Base-by-base conservation (phyloP, 2,797 vertebrate genomes). In the Protonibea diacanthus region DNA sequence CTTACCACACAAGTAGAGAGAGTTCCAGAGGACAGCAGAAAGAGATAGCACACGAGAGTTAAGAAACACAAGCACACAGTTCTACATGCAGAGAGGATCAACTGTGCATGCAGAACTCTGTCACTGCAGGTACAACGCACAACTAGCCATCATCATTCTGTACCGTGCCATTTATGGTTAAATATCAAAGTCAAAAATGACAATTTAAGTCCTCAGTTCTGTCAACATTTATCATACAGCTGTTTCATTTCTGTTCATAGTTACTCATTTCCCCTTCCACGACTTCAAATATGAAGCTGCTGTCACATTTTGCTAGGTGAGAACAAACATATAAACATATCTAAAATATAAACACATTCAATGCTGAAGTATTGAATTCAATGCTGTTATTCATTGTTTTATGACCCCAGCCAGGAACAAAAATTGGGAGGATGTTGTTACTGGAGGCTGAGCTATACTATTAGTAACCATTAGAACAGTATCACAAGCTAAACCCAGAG, bases 1-100 rank as follows among this genome's bases (percentile, higher is more conserved):
- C 95, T 96, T 95, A 96, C 95, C 95, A 88, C 74, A 87, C 40
- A 88, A 67, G 89, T 52, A 88, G 83, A 91, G 89, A 86, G 65
- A 86, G 65, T 80, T 95, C 95, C 95, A 92, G 81, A 93, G 92
- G 91, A 93, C 86, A 93, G 95, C 93, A 91, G 80, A 93, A 70
- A 91, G 91, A 94, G 81, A 96, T 21, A 92, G 88, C 91, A 95
- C 86, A 95, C 84, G 65, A 87, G 79, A 84, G 86, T 93, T 94
- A 86, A 90, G 87, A 92, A 79, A 90, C 74, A 86, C 73, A 79
- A 83, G 51, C 82, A 91, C 78, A 88, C 89, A 85, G 47, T 60
- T 70, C 38, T 56, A 56, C 82, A 86, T 45, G 81, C 77, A 80
- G 33, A 82, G 14, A 61, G 27, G 62, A 60, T 48, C 42, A 44